These are phyloP conservation scores for Notodonta ziczac DNA, from an alignment of 2,888 invertebrate species.

Conservation along the genomic window DNA sequence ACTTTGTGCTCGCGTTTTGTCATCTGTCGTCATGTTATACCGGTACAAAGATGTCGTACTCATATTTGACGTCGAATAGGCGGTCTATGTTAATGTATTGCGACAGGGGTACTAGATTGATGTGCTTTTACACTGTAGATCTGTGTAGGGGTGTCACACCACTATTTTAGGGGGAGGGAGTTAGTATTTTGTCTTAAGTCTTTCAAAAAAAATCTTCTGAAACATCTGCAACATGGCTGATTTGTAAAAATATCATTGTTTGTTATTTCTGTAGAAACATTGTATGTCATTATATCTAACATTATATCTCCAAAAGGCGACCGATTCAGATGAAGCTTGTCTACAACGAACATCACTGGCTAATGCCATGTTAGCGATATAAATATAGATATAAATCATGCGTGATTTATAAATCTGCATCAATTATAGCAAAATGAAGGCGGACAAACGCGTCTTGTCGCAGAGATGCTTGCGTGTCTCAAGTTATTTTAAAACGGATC, in stretches of 20 bases:
- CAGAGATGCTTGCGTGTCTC: neutral
- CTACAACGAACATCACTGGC: neutral
- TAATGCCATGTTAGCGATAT: neutral
- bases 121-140: too few relatives aligned
- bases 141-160: too few relatives aligned
- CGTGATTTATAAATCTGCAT: neutral
- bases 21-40: neutral
- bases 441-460: conserved; percentile 1
- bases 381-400: neutral
- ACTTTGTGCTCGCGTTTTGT: conserved; percentile 3
- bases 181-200: neutral
- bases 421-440: neutral
- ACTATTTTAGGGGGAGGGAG: too few relatives aligned
- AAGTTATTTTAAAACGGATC: neutral
- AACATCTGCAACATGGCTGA: neutral
- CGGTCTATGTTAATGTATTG: neutral
- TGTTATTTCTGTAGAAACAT: too few relatives aligned
- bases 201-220: neutral
- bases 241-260: too few relatives aligned
- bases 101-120: too few relatives aligned
- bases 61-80: conserved; percentile 1
- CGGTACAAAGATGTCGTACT: conserved; percentile 2
- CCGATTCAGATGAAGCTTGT: neutral
- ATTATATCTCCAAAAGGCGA: too few relatives aligned
- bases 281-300: too few relatives aligned